Base-by-base conservation (phyloP, 1,140 invertebrate species). In the Drosophila albomicans region DNA sequence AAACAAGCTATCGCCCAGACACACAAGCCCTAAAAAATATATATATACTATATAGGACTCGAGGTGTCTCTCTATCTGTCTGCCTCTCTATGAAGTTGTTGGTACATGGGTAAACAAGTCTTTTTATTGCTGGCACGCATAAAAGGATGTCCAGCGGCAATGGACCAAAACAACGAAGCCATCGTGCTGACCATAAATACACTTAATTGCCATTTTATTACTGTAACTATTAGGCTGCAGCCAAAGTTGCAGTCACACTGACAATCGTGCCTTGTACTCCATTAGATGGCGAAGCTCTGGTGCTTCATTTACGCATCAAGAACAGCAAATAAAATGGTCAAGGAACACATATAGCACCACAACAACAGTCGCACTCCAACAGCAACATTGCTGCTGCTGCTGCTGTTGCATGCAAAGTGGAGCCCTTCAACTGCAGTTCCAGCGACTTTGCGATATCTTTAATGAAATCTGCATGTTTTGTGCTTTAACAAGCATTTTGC, bases 161-260 rank as follows among this genome's bases (percentile, higher is more conserved):
- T 78, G 67, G 80, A 72, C 35, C 78, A 71, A 52, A 15, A 41
- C 43, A 65, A 66, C 48, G 54, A 46, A 30, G 35, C 45, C 49
- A 56, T 61, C 61, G 62, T 69, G 59, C 45, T 59, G 71, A 35
- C 81, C 81, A 75, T 84, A 88, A 89, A 88, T 71, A 72, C 85
- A 85, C 81, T 89, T 89, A 89, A 89, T 89, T 89, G 85, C 85
- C 81, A 89, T 89, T 89, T 89, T 89, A 89, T 89, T 89, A 69
- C 85, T 67, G 16, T 45, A 79, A 82, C 81, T 89, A 89, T 89
- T 89, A 89, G 79, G 68, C 51, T 66, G 32, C 49, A 54, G 54
- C 48, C 20, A 57, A 51, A 20, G 75, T 58, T 41, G 16, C 7
- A 11, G 54, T 48, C 45, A 5, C 57, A 62, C 67, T 45, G 15